Base-by-base conservation (phyloP, 2,113 vertebrate genomes). In the Hirundichthys speculiger region DNA sequence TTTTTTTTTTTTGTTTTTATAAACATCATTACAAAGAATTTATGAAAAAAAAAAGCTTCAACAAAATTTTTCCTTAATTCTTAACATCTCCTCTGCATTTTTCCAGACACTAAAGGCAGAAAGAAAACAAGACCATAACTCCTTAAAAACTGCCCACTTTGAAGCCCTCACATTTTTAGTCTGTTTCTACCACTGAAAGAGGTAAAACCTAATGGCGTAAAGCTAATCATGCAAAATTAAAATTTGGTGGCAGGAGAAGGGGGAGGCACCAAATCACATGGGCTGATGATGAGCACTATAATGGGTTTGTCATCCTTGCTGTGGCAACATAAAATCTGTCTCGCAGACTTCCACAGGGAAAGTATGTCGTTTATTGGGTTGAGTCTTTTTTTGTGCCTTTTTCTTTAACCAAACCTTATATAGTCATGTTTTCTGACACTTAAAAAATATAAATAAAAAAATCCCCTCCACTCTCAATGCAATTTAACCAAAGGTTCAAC, bases 191-290 rank as follows among this genome's bases (percentile, higher is more conserved):
- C 91, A 93, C 88, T 93, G 94, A 96, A 86, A 92, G 88, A 94
- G 96, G 93, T 95, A 94, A 18, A n/a, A 93, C 94, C 95, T 96
- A 97, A 98, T 98, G 97, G 97, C 93, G 95, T 95, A 97, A 94
- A 96, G 96, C 96, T 99, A 99, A 98, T 98, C 95, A 97, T 96
- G 95, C 94, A 96, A 96, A 98, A 98, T 98, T 96, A 96, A 96
- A 97, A 98, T 95, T 95, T 95, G 94, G 95, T 92, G 93, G 65
- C 20, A 11, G 38, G 46, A 43, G 67, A 69, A 93, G 93, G 93
- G 91, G 92, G 91, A 89, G 93, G 89, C 91, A 94, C 93, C 93
- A 93, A 94, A 95, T 96, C 96, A 97, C 95, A 95, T 93, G 94
- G 30, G 89, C 92, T 89, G 90, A 93, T 95, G 95, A 95, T 95